phyloP scores from a whole-genome alignment of 2,797 vertebrate genomes.

The Arvicola amphibius region DNA sequence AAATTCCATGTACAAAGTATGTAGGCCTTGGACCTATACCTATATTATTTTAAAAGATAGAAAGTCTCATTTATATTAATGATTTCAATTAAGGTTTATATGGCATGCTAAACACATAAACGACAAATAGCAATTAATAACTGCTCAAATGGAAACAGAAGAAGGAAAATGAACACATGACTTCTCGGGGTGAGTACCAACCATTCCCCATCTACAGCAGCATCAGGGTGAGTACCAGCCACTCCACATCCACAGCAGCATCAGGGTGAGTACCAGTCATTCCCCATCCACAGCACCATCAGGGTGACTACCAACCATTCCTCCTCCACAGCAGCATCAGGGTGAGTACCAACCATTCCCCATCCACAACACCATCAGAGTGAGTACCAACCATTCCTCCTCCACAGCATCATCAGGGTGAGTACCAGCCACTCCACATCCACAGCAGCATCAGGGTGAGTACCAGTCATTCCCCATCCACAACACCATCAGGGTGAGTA shows the following conservation, averaged over 20 bases:
- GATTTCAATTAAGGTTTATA: neutral
- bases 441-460: neutral
- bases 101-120: neutral
- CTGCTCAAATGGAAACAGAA: neutral
- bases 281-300: too few species aligned
- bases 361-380: too few species aligned
- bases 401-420: too few species aligned
- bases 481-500: neutral
- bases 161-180: neutral
- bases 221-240: too few species aligned
- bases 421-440: too few species aligned
- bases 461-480: neutral
- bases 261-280: too few species aligned
- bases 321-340: too few species aligned
- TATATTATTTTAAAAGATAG: conserved; percentile 3
- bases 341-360: accelerated
- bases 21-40: neutral
- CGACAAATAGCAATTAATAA: neutral
- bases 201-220: too few species aligned
- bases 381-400: too few species aligned
- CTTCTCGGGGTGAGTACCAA: neutral
- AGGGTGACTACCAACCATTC: too few species aligned
- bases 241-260: too few species aligned
- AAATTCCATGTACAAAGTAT: neutral
- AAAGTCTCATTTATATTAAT: conserved; percentile 18